phyloP scores from a whole-genome alignment of 2,888 invertebrate species.

The Octodonta nipae region DNA sequence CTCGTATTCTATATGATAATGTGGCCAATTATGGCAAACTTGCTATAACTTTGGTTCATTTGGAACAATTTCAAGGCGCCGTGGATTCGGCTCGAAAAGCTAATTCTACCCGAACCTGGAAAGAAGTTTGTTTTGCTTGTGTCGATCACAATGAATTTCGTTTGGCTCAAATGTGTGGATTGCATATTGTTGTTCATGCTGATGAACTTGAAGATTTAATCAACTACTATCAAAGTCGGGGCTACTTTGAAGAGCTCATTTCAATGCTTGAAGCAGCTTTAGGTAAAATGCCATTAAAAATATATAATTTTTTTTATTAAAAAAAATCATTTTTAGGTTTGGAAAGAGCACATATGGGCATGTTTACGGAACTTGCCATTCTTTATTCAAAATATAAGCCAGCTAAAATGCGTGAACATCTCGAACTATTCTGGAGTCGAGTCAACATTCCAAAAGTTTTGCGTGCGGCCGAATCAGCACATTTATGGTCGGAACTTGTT shows the following conservation, averaged over 20 bases:
- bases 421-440: constrained; percentile 98
- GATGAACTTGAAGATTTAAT: constrained; percentile 98
- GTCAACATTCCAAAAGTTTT: constrained; percentile 98
- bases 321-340: too few species aligned
- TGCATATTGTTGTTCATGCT: constrained; percentile 98
- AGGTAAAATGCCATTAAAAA: too few species aligned
- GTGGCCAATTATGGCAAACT: constrained; percentile 96
- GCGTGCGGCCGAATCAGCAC: constrained; percentile 96
- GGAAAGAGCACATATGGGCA: constrained; percentile 99
- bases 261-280: constrained; percentile 86
- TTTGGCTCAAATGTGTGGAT: constrained; percentile 98
- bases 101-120: constrained; percentile 88
- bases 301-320: too few species aligned
- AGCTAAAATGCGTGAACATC: constrained; percentile 95
- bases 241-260: constrained; percentile 97
- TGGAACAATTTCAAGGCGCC: constrained; percentile 96
- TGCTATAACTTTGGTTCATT: constrained; percentile 91
- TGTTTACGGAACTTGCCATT: constrained; percentile 99
- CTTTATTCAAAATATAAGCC: constrained; percentile 99
- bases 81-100: constrained; percentile 98
- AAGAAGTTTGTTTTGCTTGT: constrained; percentile 98
- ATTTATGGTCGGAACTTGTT: constrained; percentile 96
- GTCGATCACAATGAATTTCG: constrained; percentile 97
- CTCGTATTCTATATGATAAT: constrained; percentile 94
- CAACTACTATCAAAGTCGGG: constrained; percentile 87